Conservation (phyloP, 2,888 invertebrate genomes). For the Hyposoter didymator region DNA sequence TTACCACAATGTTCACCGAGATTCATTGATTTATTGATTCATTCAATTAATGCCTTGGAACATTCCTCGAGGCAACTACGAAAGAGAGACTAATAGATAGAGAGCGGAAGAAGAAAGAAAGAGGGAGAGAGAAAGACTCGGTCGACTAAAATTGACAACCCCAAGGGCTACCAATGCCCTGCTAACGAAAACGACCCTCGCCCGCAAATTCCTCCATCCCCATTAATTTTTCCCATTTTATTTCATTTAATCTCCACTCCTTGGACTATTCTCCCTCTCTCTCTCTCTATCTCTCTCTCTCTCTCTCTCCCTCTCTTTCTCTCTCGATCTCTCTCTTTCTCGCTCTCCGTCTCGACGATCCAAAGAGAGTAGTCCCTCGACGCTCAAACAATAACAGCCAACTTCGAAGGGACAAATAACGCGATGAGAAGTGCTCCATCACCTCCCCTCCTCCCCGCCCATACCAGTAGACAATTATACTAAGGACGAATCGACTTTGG, state of each 20-base stretch:
- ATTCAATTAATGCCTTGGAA: conserved; percentile 21
- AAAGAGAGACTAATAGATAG: background rate
- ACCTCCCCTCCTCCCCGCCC: background rate
- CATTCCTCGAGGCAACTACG: background rate
- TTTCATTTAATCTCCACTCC: background rate
- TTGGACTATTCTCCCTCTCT: background rate
- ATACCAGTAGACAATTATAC: conserved; percentile 7
- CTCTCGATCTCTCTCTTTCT: background rate
- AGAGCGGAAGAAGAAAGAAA: background rate
- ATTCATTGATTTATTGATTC: conserved; percentile 8
- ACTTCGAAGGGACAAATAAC: background rate
- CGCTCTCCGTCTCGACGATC: background rate
- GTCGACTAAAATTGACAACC: background rate
- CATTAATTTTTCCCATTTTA: background rate
- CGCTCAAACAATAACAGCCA: conserved; percentile 1
- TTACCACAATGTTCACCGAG: background rate
- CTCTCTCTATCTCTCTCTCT: background rate
- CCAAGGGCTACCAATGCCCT: background rate
- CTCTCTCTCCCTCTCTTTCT: conserved; percentile 2
- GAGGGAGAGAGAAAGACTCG: background rate
- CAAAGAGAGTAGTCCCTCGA: conserved; percentile 8
- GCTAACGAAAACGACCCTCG: background rate
- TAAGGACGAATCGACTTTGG: conserved; percentile 41
- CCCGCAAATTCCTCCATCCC: conserved; percentile 30
- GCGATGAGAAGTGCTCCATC: conserved; percentile 12